Evolutionary conservation across 2,113 vertebrate species (phyloP).

Genomic region (Gobiocypris rarus): DNA sequence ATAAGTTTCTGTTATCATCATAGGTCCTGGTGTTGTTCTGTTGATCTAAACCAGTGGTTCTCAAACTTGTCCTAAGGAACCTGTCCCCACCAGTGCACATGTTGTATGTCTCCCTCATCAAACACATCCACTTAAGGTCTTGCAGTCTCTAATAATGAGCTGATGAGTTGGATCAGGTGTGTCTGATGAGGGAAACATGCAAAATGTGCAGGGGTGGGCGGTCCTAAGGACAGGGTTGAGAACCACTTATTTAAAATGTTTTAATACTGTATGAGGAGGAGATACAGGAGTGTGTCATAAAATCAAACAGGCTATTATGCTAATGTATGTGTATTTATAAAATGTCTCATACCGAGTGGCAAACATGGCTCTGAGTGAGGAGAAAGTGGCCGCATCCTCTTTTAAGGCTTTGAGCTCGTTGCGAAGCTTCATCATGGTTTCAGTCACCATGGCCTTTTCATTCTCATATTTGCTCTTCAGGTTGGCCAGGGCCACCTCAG

Average conservation of each 20-base stretch:
- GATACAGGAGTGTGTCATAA: neutral
- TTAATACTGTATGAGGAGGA: neutral
- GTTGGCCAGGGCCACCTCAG: conserved; percentile 95
- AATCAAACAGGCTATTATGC: neutral
- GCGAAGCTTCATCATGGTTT: conserved; percentile 97
- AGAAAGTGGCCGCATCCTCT: conserved; percentile 97
- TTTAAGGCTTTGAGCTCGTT: conserved; percentile 98
- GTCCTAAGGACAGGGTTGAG: no score
- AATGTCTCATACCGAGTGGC: conserved; percentile 86
- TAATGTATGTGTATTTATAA: neutral
- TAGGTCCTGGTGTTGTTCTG: neutral
- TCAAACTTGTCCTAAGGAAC: no score
- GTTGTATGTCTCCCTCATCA: no score
- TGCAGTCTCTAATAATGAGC: no score
- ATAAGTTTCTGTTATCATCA: neutral
- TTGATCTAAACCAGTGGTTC: no score
- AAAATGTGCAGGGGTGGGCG: no score
- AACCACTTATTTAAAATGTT: neutral
- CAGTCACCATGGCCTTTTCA: conserved; percentile 95
- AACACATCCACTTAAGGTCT: no score
- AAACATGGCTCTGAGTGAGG: conserved; percentile 97
- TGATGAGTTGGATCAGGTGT: no score
- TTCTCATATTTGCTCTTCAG: conserved; percentile 98
- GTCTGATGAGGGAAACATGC: no score
- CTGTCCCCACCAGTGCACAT: no score